Percentiles rank a stretch among this genome's conserved stretches.
phyloP scores from a whole-genome alignment of 2,888 invertebrate genomes.

The Tridacna gigas region DNA sequence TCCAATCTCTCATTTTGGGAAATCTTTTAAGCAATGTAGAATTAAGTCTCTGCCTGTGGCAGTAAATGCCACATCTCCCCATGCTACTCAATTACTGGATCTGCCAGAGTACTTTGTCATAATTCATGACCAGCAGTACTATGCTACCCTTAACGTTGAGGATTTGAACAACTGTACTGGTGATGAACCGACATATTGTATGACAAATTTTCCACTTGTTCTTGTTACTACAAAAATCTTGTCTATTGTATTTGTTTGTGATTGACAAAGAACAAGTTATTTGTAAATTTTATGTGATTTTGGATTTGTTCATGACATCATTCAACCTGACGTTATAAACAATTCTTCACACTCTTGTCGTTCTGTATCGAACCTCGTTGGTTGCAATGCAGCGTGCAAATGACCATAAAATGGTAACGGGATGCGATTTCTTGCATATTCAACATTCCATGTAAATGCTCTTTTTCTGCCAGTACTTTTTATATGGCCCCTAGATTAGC shows the following conservation, averaged over 20 bases:
- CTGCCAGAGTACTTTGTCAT: slow-evolving; percentile 42
- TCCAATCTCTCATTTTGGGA: slow-evolving; percentile 48
- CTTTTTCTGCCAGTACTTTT: slow-evolving; percentile 9
- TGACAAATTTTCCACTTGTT: slow-evolving; percentile 14
- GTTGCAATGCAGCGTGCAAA: slow-evolving; percentile 22
- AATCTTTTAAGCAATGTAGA: slow-evolving; percentile 45
- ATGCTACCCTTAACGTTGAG: slow-evolving; percentile 7
- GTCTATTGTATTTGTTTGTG: slow-evolving; percentile 27
- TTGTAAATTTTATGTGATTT: slow-evolving; percentile 28
- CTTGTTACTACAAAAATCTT: slow-evolving; percentile 31
- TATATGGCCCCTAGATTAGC: slow-evolving; percentile 31
- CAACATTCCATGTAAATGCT: slow-evolving; percentile 32
- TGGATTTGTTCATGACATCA: slow-evolving; percentile 29
- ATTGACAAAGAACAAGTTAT: slow-evolving; percentile 30
- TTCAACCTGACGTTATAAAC: slow-evolving; percentile 38
- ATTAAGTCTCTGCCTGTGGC: slow-evolving; percentile 52
- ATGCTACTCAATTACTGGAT: slow-evolving; percentile 56
- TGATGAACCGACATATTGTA: slow-evolving; percentile 16
- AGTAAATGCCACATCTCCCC: slow-evolving; percentile 48
- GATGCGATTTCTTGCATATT: slow-evolving; percentile 48
- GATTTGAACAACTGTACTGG: slow-evolving; percentile 21
- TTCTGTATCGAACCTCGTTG: slow-evolving; percentile 23
- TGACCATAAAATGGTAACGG: slow-evolving; percentile 32
- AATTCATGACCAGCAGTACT: slow-evolving; percentile 28
- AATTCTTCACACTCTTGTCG: slow-evolving; percentile 11